Evolutionary conservation across 2,888 invertebrate species (phyloP), one percentile per base, ranked within the genome.

Genomic region (Steinernema scapterisci): DNA sequence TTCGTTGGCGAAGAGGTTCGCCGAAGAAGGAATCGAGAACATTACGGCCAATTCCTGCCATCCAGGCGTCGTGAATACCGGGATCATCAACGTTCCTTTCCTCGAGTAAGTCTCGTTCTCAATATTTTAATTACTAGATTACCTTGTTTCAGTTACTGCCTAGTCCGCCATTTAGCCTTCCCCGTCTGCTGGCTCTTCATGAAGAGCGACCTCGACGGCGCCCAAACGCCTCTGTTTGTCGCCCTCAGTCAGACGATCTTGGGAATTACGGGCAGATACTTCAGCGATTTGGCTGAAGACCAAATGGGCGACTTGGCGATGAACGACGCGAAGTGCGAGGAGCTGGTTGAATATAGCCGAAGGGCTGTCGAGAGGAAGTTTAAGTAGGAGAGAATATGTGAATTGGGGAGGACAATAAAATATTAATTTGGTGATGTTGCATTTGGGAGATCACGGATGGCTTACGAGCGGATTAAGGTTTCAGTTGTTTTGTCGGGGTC

Each of bases 151-250:
- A 63, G 63, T 27, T 7, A 31, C 38, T 63, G 27, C 63, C 31
- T n/a, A 27, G 16, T 63, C 16, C 27, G 31, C 3, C 31, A 63
- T 7, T 3, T 63, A 2, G 9, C 31, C 63, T 3, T 2, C 11
- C 71, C 71, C 25, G 1, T 71, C 1, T 43, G 46, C 16, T 44
- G 46, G 48, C 11, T 48, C 44, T 71, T 71, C 27, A 23, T 71
- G 48, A 71, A 71, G 31, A 71, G 25, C 48, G 71, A 46, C n/a
- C n/a, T 51, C 16, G 71, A 71, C 51, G 71, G 71, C 46, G 71
- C 71, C 23, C 71, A 71, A 27, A 48, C 48, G 23, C 71, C 71
- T 3, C 27, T 71, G 21, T 51, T 38, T 45, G 71, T 71, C 7
- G 71, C 71, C 23, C 27, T 71, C 9, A 71, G 71, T 19, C 23